Evolutionary conservation across 2,888 invertebrate species (phyloP).

Genomic region (Lasioglossum morio): DNA sequence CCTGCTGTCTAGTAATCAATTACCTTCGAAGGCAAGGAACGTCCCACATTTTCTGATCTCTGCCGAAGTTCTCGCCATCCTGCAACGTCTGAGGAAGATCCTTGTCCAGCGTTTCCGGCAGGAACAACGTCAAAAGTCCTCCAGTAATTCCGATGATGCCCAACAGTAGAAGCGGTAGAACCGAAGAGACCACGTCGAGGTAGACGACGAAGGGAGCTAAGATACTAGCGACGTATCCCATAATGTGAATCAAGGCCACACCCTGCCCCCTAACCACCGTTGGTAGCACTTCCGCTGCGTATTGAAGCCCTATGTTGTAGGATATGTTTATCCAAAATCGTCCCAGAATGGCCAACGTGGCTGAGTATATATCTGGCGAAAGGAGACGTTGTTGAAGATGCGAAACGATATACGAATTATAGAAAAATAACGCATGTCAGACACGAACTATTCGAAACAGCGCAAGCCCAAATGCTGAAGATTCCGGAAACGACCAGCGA

Average conservation of each 20-base stretch:
- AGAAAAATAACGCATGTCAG: background rate
- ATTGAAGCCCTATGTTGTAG: conserved; percentile 95
- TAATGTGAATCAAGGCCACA: conserved; percentile 93
- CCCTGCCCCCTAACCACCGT: conserved; percentile 95
- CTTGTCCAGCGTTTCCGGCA: conserved; percentile 94
- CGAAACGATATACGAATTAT: background rate
- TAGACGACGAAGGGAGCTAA: conserved; percentile 94
- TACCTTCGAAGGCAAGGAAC: conserved; percentile 91
- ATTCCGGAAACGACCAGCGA: conserved; percentile 93
- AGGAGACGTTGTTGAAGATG: background rate
- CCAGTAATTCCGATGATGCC: conserved; percentile 91
- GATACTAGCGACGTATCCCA: conserved; percentile 94
- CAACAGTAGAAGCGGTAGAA: conserved; percentile 91
- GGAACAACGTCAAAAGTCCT: conserved; percentile 90
- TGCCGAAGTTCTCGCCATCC: conserved; percentile 95
- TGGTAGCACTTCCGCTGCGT: conserved; percentile 94
- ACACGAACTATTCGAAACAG: conserved; percentile 89
- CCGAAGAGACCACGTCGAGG: conserved; percentile 89
- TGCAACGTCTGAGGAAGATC: conserved; percentile 94
- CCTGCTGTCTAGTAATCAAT: conserved; percentile 39
- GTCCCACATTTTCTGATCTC: conserved; percentile 92
- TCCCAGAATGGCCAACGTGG: conserved; percentile 92
- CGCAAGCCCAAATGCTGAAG: conserved; percentile 91
- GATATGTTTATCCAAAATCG: conserved; percentile 95
- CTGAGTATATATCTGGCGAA: conserved; percentile 89